phyloP scores from a whole-genome alignment of 2,797 vertebrate species.

The Tragopan temminckii region DNA sequence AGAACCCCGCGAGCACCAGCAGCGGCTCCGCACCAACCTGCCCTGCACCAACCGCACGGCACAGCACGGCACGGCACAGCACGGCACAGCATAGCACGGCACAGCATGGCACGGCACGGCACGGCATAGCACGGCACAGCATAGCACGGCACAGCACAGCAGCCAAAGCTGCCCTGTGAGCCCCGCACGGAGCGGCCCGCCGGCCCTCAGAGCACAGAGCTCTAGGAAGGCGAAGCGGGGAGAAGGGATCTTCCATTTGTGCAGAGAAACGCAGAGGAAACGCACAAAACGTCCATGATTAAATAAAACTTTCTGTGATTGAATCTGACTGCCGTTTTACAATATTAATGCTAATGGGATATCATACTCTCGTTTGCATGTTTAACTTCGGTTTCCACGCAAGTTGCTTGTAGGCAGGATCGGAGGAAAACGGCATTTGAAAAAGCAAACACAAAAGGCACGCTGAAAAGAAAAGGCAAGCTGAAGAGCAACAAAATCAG shows the following conservation, averaged over 20 bases:
- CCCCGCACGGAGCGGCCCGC: neutral
- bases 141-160: no score
- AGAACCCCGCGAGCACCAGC: slow-evolving; percentile 23
- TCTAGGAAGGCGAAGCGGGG: neutral
- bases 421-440: slow-evolving; percentile 50
- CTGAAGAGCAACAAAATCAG: slow-evolving; percentile 69
- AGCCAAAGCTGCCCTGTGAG: no score
- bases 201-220: slow-evolving; percentile 36
- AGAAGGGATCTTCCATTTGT: slow-evolving; percentile 47
- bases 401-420: slow-evolving; percentile 64
- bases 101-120: no score
- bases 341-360: slow-evolving; percentile 83
- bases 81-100: no score
- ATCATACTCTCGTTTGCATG: slow-evolving; percentile 72
- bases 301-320: slow-evolving; percentile 79
- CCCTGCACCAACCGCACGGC: no score
- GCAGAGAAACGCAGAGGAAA: slow-evolving; percentile 27
- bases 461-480: neutral
- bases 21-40: neutral
- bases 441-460: slow-evolving; percentile 32
- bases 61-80: no score
- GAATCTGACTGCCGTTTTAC: slow-evolving; percentile 80
- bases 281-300: slow-evolving; percentile 76
- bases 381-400: slow-evolving; percentile 74
- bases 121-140: no score